phyloP scores from a whole-genome alignment of 2,888 invertebrate genomes.

The Keiferia lycopersicella region DNA sequence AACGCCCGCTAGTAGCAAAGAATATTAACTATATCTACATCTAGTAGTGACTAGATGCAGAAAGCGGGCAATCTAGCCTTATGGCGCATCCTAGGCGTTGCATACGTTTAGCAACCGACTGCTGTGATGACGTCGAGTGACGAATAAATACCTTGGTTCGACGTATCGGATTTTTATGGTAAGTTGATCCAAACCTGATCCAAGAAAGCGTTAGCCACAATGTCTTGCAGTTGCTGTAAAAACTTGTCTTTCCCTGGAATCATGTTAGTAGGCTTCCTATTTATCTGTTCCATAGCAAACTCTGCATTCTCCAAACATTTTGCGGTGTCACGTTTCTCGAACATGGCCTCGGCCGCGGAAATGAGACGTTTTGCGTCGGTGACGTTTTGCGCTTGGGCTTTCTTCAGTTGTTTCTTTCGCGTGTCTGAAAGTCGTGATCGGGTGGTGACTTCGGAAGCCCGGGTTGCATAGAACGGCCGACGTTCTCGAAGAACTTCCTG shows the following conservation, averaged over 20 bases:
- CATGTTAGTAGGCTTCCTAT: constrained; percentile 55
- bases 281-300: constrained; percentile 70
- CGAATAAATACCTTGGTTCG: too few relatives aligned
- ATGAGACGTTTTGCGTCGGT: constrained; percentile 64
- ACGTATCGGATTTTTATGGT: too few relatives aligned
- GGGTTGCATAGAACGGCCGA: constrained; percentile 65
- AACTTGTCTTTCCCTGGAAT: constrained; percentile 68
- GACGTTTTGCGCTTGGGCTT: constrained; percentile 59
- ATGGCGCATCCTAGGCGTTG: too few relatives aligned
- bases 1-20: too few relatives aligned
- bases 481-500: constrained; percentile 67
- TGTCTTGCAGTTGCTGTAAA: constrained; percentile 59
- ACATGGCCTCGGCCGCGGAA: constrained; percentile 46
- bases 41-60: too few relatives aligned
- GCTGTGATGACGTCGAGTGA: too few relatives aligned
- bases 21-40: too few relatives aligned
- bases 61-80: too few relatives aligned
- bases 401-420: constrained; percentile 56
- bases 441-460: constrained; percentile 58
- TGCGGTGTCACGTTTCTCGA: constrained; percentile 57
- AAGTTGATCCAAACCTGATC: constrained; percentile 57
- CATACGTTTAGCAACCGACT: too few relatives aligned
- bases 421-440: constrained; percentile 55
- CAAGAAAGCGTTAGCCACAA: constrained; percentile 64
- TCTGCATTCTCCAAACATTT: constrained; percentile 67